Evolutionary conservation across 2,888 invertebrate genomes (phyloP), one percentile per base, ranked within the genome.

Genomic region (Caprella mutica): DNA sequence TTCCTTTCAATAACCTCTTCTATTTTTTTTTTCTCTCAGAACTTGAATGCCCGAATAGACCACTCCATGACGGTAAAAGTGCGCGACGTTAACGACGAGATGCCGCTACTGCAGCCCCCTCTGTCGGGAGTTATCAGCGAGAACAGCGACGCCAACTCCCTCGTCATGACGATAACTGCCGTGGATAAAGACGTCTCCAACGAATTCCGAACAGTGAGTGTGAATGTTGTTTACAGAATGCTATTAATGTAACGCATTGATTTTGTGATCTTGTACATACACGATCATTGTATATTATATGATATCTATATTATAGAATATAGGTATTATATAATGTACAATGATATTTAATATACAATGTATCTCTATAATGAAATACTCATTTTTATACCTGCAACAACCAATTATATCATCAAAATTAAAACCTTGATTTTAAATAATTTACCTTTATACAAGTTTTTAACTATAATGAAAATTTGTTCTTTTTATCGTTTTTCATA

Each of bases 141-240:
- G 75, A 90, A 92, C 70, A 88, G 90, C 70, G 80, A 80, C 0
- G 75, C 80, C 0, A 87, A 87, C 3, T 87, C 86, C 5, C 84
- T 83, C 9, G 91, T 91, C 0, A 89, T 90, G 85, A 85, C 86
- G 74, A 85, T 85, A 9, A 77, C 83, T 68, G 92, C 91, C 1
- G 84, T 88, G 60, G 92, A 92, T 69, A 81, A 80, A 67, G 92
- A 92, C 69, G 87, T 89, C 1, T 77, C 81, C 39, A 83, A 81
- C 0, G 84, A 89, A 71, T 90, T 88, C 35, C 58, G 52, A 70
- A 83, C 85, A 70, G 78, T 78, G 68, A 66, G 64, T 12, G 2
- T 2, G 6, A 21, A 5, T 24, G 6, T 6, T 21, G 9, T 50
- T 35, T 12, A 35, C 35, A 35, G 9, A 12, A 9, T 35, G 35